Conservation (phyloP, 2,113 vertebrate genomes). For the Azemiops feae region DNA sequence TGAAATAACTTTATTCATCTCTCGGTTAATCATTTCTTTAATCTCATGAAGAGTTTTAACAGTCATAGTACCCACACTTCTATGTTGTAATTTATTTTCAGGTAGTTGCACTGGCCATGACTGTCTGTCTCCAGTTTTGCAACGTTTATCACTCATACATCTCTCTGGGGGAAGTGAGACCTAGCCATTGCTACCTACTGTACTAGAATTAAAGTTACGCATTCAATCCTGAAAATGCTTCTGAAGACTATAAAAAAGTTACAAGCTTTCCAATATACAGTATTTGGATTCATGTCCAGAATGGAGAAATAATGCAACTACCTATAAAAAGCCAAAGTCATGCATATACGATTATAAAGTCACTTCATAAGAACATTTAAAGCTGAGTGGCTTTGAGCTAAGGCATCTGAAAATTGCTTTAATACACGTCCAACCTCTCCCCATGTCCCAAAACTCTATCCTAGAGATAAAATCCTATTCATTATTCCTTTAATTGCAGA, state of each 20-base stretch:
- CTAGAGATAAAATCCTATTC: background rate
- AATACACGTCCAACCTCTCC: background rate
- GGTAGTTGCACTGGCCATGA: background rate
- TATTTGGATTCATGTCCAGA: background rate
- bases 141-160: background rate
- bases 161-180: background rate
- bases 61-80: background rate
- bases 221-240: background rate
- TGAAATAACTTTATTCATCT: background rate
- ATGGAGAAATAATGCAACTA: background rate
- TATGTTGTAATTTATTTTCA: background rate
- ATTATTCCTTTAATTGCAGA: background rate
- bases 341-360: background rate
- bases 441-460: background rate
- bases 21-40: background rate
- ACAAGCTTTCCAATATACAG: background rate
- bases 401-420: background rate
- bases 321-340: background rate
- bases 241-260: background rate
- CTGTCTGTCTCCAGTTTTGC: background rate
- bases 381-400: background rate
- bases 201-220: background rate
- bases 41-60: background rate
- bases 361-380: background rate
- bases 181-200: background rate